Base-by-base conservation (phyloP, 2,888 invertebrate species). In the Synanthedon tipuliformis region DNA sequence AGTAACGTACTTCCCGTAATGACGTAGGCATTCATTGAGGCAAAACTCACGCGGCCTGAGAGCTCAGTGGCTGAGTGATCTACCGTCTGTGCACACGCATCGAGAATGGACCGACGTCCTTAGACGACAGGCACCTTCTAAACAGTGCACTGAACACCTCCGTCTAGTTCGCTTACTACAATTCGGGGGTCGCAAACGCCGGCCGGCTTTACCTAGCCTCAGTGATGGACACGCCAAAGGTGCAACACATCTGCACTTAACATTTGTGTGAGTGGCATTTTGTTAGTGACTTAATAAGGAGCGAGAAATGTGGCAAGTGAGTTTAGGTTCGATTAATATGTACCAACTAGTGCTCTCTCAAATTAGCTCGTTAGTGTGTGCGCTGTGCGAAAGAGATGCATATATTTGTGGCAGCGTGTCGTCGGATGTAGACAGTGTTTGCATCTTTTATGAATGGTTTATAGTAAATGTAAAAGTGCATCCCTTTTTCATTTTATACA, bases 41-140 rank as follows among this genome's bases (percentile, higher is more conserved):
- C 72, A 75, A 79, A 80, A 75, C 63, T 70, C 70, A 74, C 75
- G 81, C 77, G 62, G 60, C 64, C 79, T 73, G 74, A 53, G 65
- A 60, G 77, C 81, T 86, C 87, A 87, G 87, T 87, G 80, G 70
- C 73, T 60, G 73, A 71, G 84, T 86, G 84, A 80, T 80, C 86
- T 84, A 87, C 81, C 73, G 74, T 78, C 71, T 63, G 82, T 73
- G 75, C 78, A 86, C 83, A 87, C 87, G 87, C 85, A 75, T 77
- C 53, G 64, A 49, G 27, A 59, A 78, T 76, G 74, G 69, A 66
- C 72, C 72, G 69, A 72, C 68, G 66, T 66, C 63, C 53, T 53
- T 45, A 45, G 45, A 15, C 45, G 45, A 34, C 34, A 34, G 34
- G 10, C 10, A 10, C 45, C 45, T 45, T 12, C 15, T 45, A 45